Evolutionary conservation across 2,797 vertebrate genomes (phyloP).

Genomic region (Rhinichthys osculus): DNA sequence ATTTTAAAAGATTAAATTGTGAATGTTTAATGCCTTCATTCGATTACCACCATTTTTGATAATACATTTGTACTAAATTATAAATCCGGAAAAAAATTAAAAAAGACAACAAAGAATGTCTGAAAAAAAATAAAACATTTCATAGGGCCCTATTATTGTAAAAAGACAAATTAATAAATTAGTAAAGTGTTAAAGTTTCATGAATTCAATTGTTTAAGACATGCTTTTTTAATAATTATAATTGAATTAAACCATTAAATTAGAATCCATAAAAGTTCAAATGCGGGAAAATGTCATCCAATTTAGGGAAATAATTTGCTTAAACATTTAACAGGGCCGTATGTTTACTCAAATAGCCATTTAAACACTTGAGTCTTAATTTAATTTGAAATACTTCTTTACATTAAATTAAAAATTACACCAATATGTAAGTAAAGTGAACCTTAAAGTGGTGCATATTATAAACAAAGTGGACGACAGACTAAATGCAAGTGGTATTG

Average conservation of each 20-base stretch:
- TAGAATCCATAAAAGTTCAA: neutral
- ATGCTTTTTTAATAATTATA: neutral
- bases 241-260: neutral
- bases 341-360: neutral
- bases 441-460: neutral
- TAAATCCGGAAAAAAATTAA: too few relatives aligned
- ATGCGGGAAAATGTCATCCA: too few relatives aligned
- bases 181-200: neutral
- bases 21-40: too few relatives aligned
- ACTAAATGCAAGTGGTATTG: neutral
- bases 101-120: too few relatives aligned
- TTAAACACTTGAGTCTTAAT: neutral
- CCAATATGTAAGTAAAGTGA: neutral
- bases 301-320: too few relatives aligned
- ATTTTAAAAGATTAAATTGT: neutral
- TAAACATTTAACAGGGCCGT: neutral
- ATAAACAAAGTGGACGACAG: neutral
- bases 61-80: too few relatives aligned
- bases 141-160: neutral
- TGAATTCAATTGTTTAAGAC: neutral
- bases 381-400: neutral
- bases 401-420: neutral
- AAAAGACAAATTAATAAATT: neutral
- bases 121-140: neutral
- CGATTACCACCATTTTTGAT: neutral